phyloP scores from a whole-genome alignment of 1,140 invertebrate genomes.

The Sitodiplosis mosellana region DNA sequence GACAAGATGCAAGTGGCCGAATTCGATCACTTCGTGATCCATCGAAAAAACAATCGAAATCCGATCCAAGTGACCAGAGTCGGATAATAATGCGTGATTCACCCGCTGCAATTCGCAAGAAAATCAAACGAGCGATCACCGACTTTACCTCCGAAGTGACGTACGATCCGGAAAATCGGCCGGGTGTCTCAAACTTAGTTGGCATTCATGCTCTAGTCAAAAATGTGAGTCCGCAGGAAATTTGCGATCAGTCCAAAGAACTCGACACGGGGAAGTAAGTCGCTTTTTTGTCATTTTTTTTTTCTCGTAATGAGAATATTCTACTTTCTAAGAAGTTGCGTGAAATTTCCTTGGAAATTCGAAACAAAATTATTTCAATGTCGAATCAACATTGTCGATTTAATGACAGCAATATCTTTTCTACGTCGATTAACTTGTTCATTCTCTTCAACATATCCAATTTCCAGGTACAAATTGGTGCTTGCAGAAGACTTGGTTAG shows the following conservation, averaged over 20 bases:
- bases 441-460: background rate
- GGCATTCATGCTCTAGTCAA: conserved; percentile 62
- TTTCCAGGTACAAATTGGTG: conserved; percentile 47
- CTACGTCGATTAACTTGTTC: background rate
- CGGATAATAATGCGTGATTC: conserved; percentile 66
- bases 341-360: too few relatives aligned
- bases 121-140: conserved; percentile 82
- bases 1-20: conserved; percentile 36
- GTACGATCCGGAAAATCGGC: conserved; percentile 56
- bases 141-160: conserved; percentile 74
- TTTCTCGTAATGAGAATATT: too few relatives aligned
- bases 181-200: conserved; percentile 80
- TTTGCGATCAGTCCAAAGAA: conserved; percentile 43
- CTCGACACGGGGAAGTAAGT: conserved; percentile 54
- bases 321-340: too few relatives aligned
- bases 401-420: background rate
- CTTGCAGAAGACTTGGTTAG: conserved; percentile 57
- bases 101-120: conserved; percentile 55
- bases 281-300: too few relatives aligned
- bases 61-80: conserved; percentile 56
- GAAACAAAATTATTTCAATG: too few relatives aligned
- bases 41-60: conserved; percentile 95
- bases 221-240: conserved; percentile 45
- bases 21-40: conserved; percentile 71
- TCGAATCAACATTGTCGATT: too few relatives aligned